Percentiles rank a stretch among this genome's conserved stretches.
These are phyloP conservation scores for Girardinus metallicus DNA, from an alignment of 2,797 vertebrate species.

Conservation along the genomic window DNA sequence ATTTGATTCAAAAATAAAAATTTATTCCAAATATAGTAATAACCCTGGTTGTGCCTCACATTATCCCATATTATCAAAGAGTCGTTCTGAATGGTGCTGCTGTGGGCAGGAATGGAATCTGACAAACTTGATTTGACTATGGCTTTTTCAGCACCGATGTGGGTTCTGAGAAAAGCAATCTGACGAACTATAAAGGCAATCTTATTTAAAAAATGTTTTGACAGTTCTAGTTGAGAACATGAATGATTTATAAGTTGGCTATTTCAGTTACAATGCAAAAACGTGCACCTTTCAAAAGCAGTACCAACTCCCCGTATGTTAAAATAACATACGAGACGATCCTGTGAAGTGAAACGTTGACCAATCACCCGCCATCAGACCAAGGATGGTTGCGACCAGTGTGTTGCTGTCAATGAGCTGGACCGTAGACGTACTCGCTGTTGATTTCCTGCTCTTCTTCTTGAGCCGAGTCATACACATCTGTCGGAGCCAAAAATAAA, in stretches of 20 bases:
- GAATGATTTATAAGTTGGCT: neutral
- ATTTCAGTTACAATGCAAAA: neutral
- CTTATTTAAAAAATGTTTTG: neutral
- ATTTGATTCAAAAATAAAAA: neutral
- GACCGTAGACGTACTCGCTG: neutral
- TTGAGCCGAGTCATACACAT: constrained; percentile 29
- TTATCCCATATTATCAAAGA: neutral
- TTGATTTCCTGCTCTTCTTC: constrained; percentile 28
- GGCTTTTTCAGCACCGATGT: neutral
- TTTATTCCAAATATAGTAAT: no score
- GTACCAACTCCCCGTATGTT: neutral
- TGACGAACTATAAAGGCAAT: neutral
- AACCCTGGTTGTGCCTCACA: neutral
- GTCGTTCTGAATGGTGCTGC: neutral
- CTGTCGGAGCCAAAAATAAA: constrained; percentile 57
- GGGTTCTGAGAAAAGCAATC: neutral
- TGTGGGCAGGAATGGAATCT: neutral
- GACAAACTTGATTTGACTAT: neutral
- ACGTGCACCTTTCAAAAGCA: neutral
- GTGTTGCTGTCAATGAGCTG: neutral
- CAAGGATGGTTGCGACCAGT: neutral
- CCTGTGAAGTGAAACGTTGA: neutral
- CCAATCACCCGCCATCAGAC: neutral
- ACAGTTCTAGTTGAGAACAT: neutral
- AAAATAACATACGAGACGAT: neutral